Percentiles rank a stretch among this genome's conserved stretches.
Conservation (phyloP, 2,113 vertebrate genomes). For the Pionites leucogaster region DNA sequence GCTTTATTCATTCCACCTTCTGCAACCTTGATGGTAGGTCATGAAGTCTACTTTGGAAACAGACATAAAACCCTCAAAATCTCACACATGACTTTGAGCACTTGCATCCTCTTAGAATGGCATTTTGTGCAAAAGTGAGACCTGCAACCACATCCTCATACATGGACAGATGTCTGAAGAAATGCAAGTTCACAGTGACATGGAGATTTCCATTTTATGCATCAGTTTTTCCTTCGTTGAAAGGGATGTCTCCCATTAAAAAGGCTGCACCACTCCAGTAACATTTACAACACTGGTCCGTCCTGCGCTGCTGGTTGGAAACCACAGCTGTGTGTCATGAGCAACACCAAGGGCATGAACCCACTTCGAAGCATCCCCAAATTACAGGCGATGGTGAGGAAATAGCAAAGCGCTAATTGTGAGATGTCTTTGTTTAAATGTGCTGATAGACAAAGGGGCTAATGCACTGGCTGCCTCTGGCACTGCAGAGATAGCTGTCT, state of each 20-base stretch:
- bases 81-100: neutral
- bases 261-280: neutral
- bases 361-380: neutral
- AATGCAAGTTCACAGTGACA: neutral
- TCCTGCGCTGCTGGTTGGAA: neutral
- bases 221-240: neutral
- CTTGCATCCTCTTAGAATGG: neutral
- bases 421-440: neutral
- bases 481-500: neutral
- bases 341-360: neutral
- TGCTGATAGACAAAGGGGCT: neutral
- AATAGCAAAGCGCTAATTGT: neutral
- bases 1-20: neutral
- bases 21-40: neutral
- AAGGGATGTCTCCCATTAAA: neutral
- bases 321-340: neutral
- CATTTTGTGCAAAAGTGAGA: neutral
- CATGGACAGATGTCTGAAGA: neutral
- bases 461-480: neutral
- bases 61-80: neutral
- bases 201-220: neutral
- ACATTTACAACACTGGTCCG: neutral
- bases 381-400: neutral
- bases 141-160: neutral
- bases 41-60: neutral